Evolutionary conservation across 2,888 invertebrate genomes (phyloP).

Genomic region (Argynnis bischoffii): DNA sequence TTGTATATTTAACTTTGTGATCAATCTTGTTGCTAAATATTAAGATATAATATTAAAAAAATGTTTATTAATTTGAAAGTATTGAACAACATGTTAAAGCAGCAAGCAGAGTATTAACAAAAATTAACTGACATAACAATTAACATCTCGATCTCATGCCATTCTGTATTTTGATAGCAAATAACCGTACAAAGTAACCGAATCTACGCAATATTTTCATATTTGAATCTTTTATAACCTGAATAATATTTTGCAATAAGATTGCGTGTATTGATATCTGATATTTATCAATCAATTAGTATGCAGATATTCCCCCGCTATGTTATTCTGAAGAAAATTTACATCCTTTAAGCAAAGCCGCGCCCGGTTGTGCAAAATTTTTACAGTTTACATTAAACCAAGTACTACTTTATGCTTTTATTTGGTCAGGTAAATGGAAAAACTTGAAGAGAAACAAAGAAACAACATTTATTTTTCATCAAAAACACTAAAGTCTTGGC

Average conservation of each 20-base stretch:
- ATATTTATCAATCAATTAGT: conserved; percentile 25
- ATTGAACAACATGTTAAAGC: conserved; percentile 4
- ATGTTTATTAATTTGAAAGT: neutral
- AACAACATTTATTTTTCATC: neutral
- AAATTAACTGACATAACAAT: neutral
- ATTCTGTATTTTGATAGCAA: too few species aligned
- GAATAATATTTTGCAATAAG: conserved; percentile 23
- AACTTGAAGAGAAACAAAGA: neutral
- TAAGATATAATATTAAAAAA: too few species aligned
- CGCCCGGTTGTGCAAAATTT: conserved; percentile 15
- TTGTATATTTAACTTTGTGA: too few species aligned
- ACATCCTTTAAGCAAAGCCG: conserved; percentile 11
- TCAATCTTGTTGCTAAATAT: too few species aligned
- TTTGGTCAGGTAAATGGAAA: neutral
- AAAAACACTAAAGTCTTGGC: conserved; percentile 6
- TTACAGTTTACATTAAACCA: neutral
- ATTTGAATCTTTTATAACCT: neutral
- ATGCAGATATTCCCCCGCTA: conserved; percentile 17
- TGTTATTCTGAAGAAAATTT: conserved; percentile 24
- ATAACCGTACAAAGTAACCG: neutral
- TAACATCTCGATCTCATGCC: too few species aligned
- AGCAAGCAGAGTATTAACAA: neutral
- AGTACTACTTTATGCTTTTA: neutral
- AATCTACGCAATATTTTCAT: neutral
- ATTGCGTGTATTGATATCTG: conserved; percentile 22